phyloP scores from a whole-genome alignment of 2,113 vertebrate genomes.

The Melanerpes aurifrons region DNA sequence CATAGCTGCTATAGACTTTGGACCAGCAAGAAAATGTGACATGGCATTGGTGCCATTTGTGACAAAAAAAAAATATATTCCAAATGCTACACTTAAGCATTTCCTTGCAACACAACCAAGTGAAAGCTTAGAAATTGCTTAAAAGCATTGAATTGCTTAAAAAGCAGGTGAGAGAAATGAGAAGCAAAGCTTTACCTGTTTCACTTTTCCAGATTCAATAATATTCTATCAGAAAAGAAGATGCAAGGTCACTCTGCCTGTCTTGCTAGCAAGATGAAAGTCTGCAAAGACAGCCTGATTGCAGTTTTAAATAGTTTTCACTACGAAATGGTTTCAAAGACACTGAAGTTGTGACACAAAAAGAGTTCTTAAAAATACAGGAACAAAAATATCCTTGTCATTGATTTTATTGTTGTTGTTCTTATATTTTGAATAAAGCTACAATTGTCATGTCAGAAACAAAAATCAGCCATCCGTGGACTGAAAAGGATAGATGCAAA shows the following conservation, averaged over 20 bases:
- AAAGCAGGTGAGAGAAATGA: not conserved
- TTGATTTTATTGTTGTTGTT: constrained; percentile 4
- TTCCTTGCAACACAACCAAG: not conserved
- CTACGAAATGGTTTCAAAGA: constrained; percentile 29
- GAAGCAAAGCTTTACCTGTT: constrained; percentile 16
- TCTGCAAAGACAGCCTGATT: constrained; percentile 16
- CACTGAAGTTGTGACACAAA: constrained; percentile 1
- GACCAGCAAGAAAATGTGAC: constrained; percentile 58
- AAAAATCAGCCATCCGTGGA: not conserved
- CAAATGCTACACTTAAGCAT: constrained; percentile 30
- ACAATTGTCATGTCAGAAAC: constrained; percentile 30
- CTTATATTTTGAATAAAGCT: not conserved
- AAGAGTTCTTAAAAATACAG: constrained; percentile 15
- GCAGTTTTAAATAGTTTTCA: constrained; percentile 41
- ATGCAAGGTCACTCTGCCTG: not conserved
- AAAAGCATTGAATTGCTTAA: constrained; percentile 36
- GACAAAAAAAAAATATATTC: not conserved
- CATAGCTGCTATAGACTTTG: constrained; percentile 63
- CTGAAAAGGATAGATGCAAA: constrained; percentile 13
- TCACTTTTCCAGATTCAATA: constrained; percentile 36
- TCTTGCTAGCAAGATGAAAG: not conserved
- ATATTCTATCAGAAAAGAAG: not conserved
- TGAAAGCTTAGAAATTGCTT: constrained; percentile 48
- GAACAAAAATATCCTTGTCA: constrained; percentile 30
- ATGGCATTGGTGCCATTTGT: constrained; percentile 29